Evolutionary conservation across 2,888 invertebrate genomes (phyloP).

Genomic region (Sarcophaga variegata): DNA sequence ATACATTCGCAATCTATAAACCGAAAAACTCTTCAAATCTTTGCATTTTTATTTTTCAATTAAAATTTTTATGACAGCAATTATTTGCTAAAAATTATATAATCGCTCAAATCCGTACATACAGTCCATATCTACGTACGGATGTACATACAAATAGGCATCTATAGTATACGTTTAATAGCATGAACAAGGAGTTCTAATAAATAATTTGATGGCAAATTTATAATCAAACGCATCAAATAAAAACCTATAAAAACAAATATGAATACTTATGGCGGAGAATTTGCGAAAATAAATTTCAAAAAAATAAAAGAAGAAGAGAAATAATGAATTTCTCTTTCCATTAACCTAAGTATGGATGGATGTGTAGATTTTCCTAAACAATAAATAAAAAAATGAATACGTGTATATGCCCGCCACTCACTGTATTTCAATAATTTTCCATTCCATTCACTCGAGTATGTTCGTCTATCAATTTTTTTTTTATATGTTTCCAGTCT

Average conservation of each 20-base stretch:
- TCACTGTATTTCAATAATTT: background rate
- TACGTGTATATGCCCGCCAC: background rate
- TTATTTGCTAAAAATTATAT: background rate
- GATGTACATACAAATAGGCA: too few species aligned
- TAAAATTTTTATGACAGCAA: too few species aligned
- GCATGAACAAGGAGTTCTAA: too few species aligned
- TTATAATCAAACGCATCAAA: conserved; percentile 60
- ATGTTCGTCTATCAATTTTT: too few species aligned
- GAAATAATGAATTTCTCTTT: conserved; percentile 26
- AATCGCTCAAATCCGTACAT: background rate
- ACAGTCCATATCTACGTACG: background rate
- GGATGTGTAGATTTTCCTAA: too few species aligned
- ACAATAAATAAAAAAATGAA: too few species aligned
- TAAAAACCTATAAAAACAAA: conserved; percentile 50
- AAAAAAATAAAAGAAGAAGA: background rate
- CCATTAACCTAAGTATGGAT: background rate
- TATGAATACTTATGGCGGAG: background rate
- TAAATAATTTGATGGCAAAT: conserved; percentile 29
- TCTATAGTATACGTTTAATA: too few species aligned
- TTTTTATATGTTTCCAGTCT: conserved; percentile 14
- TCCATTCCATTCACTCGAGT: too few species aligned
- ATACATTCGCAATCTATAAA: too few species aligned
- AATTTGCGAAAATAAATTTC: background rate
- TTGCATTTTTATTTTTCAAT: too few species aligned
- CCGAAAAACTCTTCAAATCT: too few species aligned